phyloP scores from a whole-genome alignment of 1,140 invertebrate species.

The Apocrypta bakeri region DNA sequence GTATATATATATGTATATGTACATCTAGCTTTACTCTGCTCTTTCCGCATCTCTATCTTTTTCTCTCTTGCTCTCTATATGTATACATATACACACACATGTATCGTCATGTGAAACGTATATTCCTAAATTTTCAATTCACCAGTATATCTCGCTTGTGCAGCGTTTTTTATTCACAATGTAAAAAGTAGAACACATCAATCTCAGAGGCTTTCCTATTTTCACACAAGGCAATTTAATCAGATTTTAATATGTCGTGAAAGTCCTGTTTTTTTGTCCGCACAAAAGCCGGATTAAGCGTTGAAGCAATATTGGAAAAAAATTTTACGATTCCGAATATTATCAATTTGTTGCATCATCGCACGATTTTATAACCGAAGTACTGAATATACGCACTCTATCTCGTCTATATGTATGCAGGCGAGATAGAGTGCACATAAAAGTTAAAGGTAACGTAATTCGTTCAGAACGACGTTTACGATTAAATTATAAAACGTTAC shows the following conservation, averaged over 20 bases:
- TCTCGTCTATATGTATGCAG: background rate
- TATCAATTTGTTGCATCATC: background rate
- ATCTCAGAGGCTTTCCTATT: conserved; percentile 56
- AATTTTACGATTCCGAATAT: too few species aligned
- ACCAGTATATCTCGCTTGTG: conserved; percentile 75
- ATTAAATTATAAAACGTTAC: background rate
- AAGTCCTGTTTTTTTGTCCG: background rate
- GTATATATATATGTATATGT: too few species aligned
- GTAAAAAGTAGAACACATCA: conserved; percentile 72
- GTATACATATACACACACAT: conserved; percentile 25
- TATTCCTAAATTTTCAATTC: conserved; percentile 69
- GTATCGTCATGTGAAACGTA: conserved; percentile 70
- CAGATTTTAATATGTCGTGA: background rate
- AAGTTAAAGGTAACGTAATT: background rate
- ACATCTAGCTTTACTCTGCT: too few species aligned
- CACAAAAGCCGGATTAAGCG: too few species aligned
- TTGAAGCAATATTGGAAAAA: too few species aligned
- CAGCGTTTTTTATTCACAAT: conserved; percentile 73
- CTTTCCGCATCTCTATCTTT: conserved; percentile 11
- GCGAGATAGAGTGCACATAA: too few species aligned
- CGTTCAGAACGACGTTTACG: background rate
- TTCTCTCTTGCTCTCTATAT: conserved; percentile 10
- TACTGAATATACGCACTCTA: too few species aligned
- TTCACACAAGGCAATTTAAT: conserved; percentile 58
- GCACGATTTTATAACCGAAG: too few species aligned